phyloP scores from a whole-genome alignment of 2,113 vertebrate genomes.

The Patagioenas fasciata region DNA sequence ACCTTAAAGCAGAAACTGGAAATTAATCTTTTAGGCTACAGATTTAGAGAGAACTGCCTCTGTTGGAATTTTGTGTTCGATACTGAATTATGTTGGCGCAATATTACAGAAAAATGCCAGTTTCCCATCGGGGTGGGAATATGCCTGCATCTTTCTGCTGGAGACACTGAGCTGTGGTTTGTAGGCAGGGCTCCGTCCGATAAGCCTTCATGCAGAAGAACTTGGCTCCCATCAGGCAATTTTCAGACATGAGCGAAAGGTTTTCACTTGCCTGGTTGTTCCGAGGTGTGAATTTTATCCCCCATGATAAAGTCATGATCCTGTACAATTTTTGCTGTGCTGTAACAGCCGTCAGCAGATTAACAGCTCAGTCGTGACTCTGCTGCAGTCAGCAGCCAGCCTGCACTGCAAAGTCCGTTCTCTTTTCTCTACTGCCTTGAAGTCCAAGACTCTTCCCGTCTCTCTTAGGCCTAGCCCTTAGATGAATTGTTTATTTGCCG shows the following conservation, averaged over 20 bases:
- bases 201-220: background rate
- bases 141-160: background rate
- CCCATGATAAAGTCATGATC: rapidly evolving
- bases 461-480: background rate
- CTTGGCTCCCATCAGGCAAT: background rate
- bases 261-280: background rate
- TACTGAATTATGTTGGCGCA: background rate
- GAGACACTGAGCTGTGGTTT: background rate
- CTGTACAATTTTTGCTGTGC: background rate
- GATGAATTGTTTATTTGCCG: background rate
- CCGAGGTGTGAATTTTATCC: background rate
- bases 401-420: background rate
- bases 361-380: background rate
- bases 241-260: background rate
- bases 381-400: background rate
- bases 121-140: background rate
- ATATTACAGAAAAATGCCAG: background rate
- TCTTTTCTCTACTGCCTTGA: background rate
- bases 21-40: background rate
- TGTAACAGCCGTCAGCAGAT: background rate
- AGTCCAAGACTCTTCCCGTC: background rate
- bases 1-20: background rate
- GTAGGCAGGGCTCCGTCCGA: background rate
- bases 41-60: background rate
- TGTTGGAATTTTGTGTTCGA: background rate